phyloP scores from a whole-genome alignment of 1,140 invertebrate genomes.

The Leptinotarsa texana region DNA sequence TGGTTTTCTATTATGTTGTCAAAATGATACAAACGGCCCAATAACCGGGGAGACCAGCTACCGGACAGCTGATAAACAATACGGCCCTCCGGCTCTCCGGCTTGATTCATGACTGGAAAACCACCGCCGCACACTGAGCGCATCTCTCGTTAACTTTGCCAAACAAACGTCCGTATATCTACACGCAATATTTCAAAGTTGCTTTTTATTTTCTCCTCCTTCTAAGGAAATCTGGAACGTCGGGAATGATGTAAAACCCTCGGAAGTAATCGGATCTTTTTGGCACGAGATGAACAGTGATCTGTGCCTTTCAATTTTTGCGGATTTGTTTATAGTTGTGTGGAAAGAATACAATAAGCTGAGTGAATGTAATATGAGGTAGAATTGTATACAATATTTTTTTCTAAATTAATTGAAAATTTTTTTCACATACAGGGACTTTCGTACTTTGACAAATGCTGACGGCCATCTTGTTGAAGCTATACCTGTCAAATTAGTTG shows the following conservation, averaged over 20 bases:
- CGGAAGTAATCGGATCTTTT: background rate
- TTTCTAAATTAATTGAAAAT: too few species aligned
- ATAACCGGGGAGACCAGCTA: constrained; percentile 50
- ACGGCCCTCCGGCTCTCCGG: constrained; percentile 42
- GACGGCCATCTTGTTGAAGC: too few species aligned
- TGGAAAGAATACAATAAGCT: too few species aligned
- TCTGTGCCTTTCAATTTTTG: background rate
- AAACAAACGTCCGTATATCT: constrained; percentile 19
- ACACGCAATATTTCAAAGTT: constrained; percentile 24
- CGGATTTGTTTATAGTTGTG: too few species aligned
- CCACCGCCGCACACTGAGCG: background rate
- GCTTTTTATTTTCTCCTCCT: constrained; percentile 17
- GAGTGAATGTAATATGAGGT: too few species aligned
- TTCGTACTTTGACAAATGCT: too few species aligned
- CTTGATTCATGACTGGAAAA: constrained; percentile 43
- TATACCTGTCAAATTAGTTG: too few species aligned
- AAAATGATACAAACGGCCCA: constrained; percentile 53
- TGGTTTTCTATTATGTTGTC: constrained; percentile 53
- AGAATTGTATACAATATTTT: too few species aligned
- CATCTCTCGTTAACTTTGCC: background rate
- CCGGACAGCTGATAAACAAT: constrained; percentile 52
- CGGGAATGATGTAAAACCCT: background rate
- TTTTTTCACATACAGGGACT: too few species aligned
- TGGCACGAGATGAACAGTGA: background rate
- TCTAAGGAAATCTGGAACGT: constrained; percentile 9